Conservation (phyloP, 2,113 vertebrate species). For the Aldabrachelys gigantea region DNA sequence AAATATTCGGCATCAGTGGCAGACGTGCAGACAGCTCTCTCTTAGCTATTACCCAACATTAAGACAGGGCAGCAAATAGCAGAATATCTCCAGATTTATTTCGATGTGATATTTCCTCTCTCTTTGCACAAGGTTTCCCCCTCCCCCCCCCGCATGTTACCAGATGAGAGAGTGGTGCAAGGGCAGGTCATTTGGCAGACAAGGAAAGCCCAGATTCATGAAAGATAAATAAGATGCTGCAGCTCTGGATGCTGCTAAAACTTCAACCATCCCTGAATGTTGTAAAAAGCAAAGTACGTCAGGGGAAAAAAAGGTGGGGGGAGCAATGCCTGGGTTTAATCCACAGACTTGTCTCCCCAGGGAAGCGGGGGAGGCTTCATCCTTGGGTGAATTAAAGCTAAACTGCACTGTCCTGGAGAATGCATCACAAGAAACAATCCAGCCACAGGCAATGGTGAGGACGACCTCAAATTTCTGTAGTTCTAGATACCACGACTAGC, state of each 20-base stretch:
- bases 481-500: neutral
- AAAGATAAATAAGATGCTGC: neutral
- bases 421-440: neutral
- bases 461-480: neutral
- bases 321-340: neutral
- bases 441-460: neutral
- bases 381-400: neutral
- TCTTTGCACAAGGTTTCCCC: neutral
- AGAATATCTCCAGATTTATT: slow-evolving; percentile 25
- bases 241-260: neutral
- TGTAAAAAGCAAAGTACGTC: accelerated
- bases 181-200: neutral
- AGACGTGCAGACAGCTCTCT: neutral
- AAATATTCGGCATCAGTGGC: neutral
- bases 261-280: neutral
- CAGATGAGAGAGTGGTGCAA: neutral
- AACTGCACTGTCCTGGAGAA: neutral
- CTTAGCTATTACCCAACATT: neutral
- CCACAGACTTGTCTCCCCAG: neutral
- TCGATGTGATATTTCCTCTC: neutral
- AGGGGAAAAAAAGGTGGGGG: accelerated
- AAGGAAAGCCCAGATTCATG: neutral
- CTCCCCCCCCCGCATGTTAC: neutral
- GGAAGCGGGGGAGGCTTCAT: neutral
- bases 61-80: neutral